Conservation (phyloP, 2,797 vertebrate species). For the Podarcis siculus region DNA sequence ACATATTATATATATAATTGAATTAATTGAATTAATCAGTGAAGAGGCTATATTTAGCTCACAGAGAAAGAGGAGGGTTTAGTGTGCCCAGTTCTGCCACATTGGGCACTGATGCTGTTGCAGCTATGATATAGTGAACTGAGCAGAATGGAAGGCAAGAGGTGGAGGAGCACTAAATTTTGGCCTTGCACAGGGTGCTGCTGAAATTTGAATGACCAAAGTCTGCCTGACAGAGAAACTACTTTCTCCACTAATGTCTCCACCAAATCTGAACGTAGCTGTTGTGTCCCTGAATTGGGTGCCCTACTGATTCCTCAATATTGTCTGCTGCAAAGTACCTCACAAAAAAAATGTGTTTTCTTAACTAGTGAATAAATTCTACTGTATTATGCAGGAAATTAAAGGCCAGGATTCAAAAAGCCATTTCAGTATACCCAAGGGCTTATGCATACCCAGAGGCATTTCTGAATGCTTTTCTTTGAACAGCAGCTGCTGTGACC, state of each 20-base stretch:
- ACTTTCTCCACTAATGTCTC: not conserved
- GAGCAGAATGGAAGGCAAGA: too few relatives aligned
- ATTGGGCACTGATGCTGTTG: too few relatives aligned
- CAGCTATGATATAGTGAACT: too few relatives aligned
- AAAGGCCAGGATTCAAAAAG: constrained; percentile 2
- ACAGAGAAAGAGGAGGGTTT: not conserved
- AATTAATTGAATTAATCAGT: not conserved
- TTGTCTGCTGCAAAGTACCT: not conserved
- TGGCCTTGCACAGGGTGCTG: too few relatives aligned
- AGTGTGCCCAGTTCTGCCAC: too few relatives aligned
- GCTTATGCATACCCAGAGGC: not conserved
- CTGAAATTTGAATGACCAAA: too few relatives aligned
- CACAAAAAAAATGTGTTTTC: not conserved
- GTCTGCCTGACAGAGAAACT: too few relatives aligned
- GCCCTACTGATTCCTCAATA: not conserved
- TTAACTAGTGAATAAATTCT: not conserved
- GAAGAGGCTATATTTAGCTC: not conserved
- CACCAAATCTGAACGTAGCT: not conserved
- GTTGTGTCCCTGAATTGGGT: not conserved
- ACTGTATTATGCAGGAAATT: not conserved
- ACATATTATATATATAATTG: too few relatives aligned
- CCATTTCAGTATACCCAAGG: constrained; percentile 1
- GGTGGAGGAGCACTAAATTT: too few relatives aligned
- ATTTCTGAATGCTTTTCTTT: not conserved
- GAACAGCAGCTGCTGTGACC: not conserved